Percentiles rank a stretch among this genome's conserved stretches.
Conservation (phyloP, 2,113 vertebrate genomes). For the Psettodes erumei region DNA sequence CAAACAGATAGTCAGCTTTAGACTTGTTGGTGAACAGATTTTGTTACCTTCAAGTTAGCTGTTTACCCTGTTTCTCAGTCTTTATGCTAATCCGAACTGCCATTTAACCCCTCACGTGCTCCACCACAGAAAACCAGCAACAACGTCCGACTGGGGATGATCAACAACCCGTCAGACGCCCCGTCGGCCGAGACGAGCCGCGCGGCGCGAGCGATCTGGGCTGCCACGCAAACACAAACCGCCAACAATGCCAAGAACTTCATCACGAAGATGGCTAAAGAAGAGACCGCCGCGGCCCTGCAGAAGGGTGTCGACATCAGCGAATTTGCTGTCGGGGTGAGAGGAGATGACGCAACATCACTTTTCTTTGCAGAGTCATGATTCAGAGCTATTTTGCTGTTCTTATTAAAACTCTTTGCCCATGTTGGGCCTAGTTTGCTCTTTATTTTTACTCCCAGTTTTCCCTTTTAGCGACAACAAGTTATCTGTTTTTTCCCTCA, state of each 20-base stretch:
- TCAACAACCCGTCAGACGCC: slow-evolving; percentile 89
- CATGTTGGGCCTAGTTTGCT: background rate
- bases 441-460: background rate
- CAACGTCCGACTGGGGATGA: slow-evolving; percentile 91
- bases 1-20: too few relatives aligned
- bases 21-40: too few relatives aligned
- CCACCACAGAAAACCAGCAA: slow-evolving; percentile 88
- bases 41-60: background rate
- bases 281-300: slow-evolving; percentile 88
- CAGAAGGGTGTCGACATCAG: slow-evolving; percentile 83
- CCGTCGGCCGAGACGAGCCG: slow-evolving; percentile 79
- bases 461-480: slow-evolving; percentile 1
- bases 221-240: slow-evolving; percentile 93
- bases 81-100: background rate
- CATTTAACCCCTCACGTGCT: background rate
- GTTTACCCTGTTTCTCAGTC: background rate
- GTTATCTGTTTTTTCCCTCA: slow-evolving; percentile 66
- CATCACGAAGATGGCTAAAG: slow-evolving; percentile 96
- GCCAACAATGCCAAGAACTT: slow-evolving; percentile 97
- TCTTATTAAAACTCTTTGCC: background rate
- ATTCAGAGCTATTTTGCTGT: background rate
- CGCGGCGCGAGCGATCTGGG: slow-evolving; percentile 91
- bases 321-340: slow-evolving; percentile 95
- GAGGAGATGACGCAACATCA: slow-evolving; percentile 15
- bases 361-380: background rate